Percentiles rank a stretch among this genome's conserved stretches.
Conservation (phyloP, 1,140 invertebrate genomes). For the Oryctes rhinoceros region DNA sequence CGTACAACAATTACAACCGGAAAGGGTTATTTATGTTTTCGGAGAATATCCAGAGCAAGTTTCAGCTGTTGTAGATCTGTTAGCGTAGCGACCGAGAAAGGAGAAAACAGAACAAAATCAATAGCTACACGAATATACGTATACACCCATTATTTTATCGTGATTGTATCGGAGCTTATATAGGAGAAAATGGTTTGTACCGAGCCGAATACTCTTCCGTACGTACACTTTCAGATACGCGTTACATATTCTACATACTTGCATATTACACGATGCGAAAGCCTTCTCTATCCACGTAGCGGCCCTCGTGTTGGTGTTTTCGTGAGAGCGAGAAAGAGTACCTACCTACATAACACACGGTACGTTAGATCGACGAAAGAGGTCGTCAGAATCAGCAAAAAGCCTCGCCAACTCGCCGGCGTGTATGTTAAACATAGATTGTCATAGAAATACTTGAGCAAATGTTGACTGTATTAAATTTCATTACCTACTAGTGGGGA, state of each 20-base stretch:
- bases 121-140: background rate
- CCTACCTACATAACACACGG: background rate
- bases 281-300: background rate
- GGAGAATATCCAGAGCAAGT: background rate
- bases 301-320: background rate
- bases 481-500: constrained; percentile 37
- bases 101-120: constrained; percentile 16
- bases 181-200: background rate
- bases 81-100: constrained; percentile 1
- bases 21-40: background rate
- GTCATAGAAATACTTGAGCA: constrained; percentile 40
- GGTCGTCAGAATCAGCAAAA: constrained; percentile 37
- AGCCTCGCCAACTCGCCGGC: constrained; percentile 13
- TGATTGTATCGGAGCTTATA: constrained; percentile 8
- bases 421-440: constrained; percentile 38
- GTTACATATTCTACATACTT: constrained; percentile 2
- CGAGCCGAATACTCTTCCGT: background rate
- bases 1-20: constrained; percentile 1
- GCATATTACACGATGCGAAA: background rate
- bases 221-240: background rate
- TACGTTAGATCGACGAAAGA: constrained; percentile 16
- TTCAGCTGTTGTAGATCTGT: constrained; percentile 8
- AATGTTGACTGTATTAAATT: constrained; percentile 42
- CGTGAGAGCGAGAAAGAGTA: background rate
- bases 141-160: constrained; percentile 10